Percentiles rank a stretch among this genome's conserved stretches.
These are phyloP conservation scores for Scomber scombrus DNA, from an alignment of 2,113 vertebrate genomes.

Conservation along the genomic window DNA sequence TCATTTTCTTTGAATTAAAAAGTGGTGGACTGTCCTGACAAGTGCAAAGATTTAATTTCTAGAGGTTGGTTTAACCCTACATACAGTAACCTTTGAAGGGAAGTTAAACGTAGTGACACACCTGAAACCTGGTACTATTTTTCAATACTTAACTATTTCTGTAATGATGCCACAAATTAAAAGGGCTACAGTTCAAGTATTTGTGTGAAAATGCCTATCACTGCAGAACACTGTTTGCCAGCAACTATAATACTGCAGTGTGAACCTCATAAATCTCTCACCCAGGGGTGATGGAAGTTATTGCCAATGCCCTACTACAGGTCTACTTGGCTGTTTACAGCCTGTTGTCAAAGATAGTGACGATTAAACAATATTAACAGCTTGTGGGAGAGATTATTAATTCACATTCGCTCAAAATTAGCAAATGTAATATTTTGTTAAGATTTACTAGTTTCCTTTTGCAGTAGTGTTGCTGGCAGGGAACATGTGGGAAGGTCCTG, in stretches of 20 bases:
- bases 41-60: no score
- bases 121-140: neutral
- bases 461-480: neutral
- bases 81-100: no score
- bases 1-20: no score
- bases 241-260: conserved; percentile 1
- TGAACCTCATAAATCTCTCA: conserved; percentile 37
- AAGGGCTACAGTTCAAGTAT: neutral
- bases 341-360: conserved; percentile 35
- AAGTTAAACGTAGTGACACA: neutral
- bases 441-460: neutral
- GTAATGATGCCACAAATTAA: conserved; percentile 1
- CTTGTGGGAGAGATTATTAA: conserved; percentile 29
- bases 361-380: conserved; percentile 17
- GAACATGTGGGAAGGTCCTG: neutral
- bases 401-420: neutral
- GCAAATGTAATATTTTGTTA: neutral
- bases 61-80: no score
- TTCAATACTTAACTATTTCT: neutral
- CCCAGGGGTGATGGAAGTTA: conserved; percentile 17
- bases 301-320: conserved; percentile 44
- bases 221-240: conserved; percentile 7
- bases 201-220: conserved; percentile 16
- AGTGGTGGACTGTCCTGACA: no score
- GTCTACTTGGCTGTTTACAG: conserved; percentile 25